A percentile compares a stretch with the other conserved stretches of the same genome.
Evolutionary conservation across 2,888 invertebrate genomes (phyloP).

Genomic region (Bruchidius siliquastri): DNA sequence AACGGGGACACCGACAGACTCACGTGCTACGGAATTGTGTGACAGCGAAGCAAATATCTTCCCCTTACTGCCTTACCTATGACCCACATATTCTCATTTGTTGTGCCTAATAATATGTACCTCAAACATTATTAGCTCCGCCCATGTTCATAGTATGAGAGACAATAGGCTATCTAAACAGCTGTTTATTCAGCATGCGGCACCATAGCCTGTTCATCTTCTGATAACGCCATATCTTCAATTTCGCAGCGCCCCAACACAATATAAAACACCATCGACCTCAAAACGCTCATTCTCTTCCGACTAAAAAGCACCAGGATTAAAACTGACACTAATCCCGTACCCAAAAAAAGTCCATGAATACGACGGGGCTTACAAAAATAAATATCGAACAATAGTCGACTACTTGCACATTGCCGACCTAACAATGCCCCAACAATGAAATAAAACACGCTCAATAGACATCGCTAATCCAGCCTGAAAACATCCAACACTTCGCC

Average conservation of each 20-base stretch:
- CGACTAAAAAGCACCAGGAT: constrained; percentile 22
- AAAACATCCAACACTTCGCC: constrained; percentile 43
- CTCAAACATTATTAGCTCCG: no score
- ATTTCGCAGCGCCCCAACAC: neutral
- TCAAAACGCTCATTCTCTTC: neutral
- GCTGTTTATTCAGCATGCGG: neutral
- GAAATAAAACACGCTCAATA: constrained; percentile 51
- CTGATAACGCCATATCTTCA: neutral
- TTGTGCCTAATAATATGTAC: no score
- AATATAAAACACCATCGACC: neutral
- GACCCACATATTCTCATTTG: no score
- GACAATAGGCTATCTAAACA: neutral
- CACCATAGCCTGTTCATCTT: neutral
- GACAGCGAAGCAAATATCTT: no score
- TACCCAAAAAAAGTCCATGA: constrained; percentile 44
- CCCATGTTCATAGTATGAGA: no score
- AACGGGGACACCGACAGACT: no score
- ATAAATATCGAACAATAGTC: constrained; percentile 47
- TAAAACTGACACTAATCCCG: constrained; percentile 41
- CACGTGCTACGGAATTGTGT: no score
- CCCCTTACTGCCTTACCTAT: no score
- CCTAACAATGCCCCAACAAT: constrained; percentile 48
- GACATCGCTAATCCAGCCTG: constrained; percentile 47
- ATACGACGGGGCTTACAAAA: constrained; percentile 46
- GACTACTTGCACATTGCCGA: constrained; percentile 48